These are phyloP conservation scores for Paradoxurus hermaphroditus DNA, from an alignment of 2,113 vertebrate genomes.

Conservation along the genomic window DNA sequence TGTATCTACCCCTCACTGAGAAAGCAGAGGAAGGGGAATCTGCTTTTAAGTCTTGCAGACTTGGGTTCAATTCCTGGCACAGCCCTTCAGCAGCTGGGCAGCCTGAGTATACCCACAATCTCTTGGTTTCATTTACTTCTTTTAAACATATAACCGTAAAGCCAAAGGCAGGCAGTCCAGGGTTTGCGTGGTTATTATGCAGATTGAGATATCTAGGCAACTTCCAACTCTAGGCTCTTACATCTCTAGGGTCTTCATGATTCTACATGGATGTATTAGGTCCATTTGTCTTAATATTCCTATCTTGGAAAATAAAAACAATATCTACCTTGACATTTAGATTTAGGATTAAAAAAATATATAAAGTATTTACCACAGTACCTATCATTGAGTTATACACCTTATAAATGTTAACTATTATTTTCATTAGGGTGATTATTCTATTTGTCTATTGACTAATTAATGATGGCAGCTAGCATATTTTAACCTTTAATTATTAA, in stretches of 20 bases:
- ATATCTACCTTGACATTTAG: neutral
- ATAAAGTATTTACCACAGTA: neutral
- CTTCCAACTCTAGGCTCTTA: neutral
- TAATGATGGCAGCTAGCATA: constrained; percentile 59
- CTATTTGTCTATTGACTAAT: constrained; percentile 65
- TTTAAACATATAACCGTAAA: neutral
- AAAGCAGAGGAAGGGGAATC: neutral
- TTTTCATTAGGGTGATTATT: constrained; percentile 62
- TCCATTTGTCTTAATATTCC: neutral
- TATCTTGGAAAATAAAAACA: neutral
- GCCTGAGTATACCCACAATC: neutral
- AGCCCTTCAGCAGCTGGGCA: neutral
- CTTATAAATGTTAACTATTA: constrained; percentile 54
- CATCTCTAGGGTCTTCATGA: neutral
- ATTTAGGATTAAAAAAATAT: neutral
- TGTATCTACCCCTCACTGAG: neutral
- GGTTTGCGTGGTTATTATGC: neutral
- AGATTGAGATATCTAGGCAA: neutral
- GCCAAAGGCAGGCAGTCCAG: neutral
- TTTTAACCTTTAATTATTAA: constrained; percentile 70
- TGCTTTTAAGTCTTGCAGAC: neutral
- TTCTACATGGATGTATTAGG: neutral
- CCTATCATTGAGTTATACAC: neutral
- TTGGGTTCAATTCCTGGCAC: neutral
- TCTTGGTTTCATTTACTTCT: constrained; percentile 11